Percentiles rank a stretch among this genome's conserved stretches.
Conservation (phyloP, 2,888 invertebrate species). For the Caenorhabditis sinica region DNA sequence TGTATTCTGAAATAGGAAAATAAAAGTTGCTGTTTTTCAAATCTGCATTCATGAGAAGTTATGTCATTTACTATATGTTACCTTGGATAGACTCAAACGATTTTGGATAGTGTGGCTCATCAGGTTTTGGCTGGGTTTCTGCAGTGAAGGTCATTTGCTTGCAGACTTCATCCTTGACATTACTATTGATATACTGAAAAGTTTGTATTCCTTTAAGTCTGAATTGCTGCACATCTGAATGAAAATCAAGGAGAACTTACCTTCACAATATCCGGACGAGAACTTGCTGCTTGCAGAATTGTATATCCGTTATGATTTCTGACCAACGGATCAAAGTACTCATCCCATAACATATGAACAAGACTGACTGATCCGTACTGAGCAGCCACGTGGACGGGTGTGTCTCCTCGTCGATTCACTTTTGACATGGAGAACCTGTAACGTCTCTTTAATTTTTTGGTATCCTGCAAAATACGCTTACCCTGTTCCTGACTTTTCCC, state of each 20-base stretch:
- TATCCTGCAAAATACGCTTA: neutral
- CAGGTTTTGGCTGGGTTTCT: slow-evolving; percentile 4
- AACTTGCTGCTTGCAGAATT: slow-evolving; percentile 15
- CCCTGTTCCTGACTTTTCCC: slow-evolving; percentile 20
- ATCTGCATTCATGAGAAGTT: too few species aligned
- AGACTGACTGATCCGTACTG: slow-evolving; percentile 6
- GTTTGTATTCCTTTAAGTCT: neutral
- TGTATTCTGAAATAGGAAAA: slow-evolving; percentile 23
- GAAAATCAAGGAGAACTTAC: neutral
- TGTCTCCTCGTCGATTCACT: slow-evolving; percentile 24
- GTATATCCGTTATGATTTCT: slow-evolving; percentile 22
- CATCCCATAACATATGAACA: slow-evolving; percentile 21
- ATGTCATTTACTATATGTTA: neutral
- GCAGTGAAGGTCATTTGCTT: neutral
- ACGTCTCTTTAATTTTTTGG: neutral
- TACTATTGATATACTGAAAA: slow-evolving; percentile 33
- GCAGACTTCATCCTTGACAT: slow-evolving; percentile 1
- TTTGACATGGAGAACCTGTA: slow-evolving; percentile 23
- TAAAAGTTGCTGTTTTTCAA: neutral
- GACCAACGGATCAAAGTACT: slow-evolving; percentile 12
- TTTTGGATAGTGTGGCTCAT: neutral
- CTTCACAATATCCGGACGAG: slow-evolving; percentile 22
- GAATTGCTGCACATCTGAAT: neutral
- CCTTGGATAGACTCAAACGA: slow-evolving; percentile 20
- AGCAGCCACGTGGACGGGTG: slow-evolving; percentile 41